phyloP scores from a whole-genome alignment of 2,888 invertebrate species.

The Cantharis rustica region DNA sequence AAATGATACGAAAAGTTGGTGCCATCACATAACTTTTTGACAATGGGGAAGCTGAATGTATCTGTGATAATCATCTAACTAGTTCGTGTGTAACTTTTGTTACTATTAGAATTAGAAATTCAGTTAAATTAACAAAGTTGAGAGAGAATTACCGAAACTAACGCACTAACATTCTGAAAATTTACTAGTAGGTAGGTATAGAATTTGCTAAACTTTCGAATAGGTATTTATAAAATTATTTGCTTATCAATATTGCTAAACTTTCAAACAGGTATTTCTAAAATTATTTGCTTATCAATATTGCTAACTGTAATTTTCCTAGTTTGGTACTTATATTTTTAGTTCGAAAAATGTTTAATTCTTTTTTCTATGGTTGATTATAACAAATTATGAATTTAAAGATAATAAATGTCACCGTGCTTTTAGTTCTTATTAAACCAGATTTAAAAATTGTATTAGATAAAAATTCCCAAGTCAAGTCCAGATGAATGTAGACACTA shows the following conservation, averaged over 20 bases:
- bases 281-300: no score
- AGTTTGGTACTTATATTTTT: no score
- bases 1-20: neutral
- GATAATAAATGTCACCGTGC: no score
- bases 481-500: no score
- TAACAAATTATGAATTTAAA: no score
- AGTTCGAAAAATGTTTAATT: no score
- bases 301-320: no score
- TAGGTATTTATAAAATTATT: neutral
- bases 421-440: no score
- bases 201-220: neutral
- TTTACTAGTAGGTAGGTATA: neutral
- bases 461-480: no score
- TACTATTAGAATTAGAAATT: neutral
- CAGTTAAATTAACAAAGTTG: neutral
- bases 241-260: neutral
- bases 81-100: neutral
- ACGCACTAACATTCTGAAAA: neutral
- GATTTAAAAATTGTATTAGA: no score
- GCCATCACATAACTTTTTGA: neutral
- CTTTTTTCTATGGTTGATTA: no score
- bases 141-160: neutral
- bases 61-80: neutral
- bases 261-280: neutral
- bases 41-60: neutral